A percentile compares a stretch with the other conserved stretches of the same genome.
Conservation (phyloP, 2,113 vertebrate species). For the Lampris megalopsis region DNA sequence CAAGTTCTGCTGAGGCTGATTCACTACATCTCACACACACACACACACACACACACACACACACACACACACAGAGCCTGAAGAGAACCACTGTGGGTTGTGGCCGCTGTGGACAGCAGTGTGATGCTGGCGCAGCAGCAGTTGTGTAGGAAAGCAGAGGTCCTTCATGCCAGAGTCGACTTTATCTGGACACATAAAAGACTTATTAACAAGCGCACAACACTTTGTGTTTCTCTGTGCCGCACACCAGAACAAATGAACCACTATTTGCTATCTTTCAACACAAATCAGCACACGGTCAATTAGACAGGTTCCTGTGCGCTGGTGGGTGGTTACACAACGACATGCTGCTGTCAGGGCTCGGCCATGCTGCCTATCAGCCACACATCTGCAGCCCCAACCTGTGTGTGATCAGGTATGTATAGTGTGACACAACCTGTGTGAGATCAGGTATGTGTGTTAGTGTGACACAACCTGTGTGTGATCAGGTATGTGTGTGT, state of each 20-base stretch:
- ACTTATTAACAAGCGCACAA: not conserved
- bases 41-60: too few relatives aligned
- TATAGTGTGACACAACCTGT: too few relatives aligned
- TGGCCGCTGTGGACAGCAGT: too few relatives aligned
- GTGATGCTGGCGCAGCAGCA: too few relatives aligned
- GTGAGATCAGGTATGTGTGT: too few relatives aligned
- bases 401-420: not conserved
- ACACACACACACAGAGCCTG: too few relatives aligned
- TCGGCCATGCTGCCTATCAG: not conserved
- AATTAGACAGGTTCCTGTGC: constrained; percentile 56
- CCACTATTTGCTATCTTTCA: constrained; percentile 60
- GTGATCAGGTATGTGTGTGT: too few relatives aligned
- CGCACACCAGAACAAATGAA: constrained; percentile 25
- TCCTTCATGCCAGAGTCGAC: not conserved
- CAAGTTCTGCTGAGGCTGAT: too few relatives aligned
- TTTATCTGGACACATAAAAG: too few relatives aligned
- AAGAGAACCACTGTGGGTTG: too few relatives aligned
- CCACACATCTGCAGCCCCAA: not conserved
- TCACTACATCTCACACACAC: too few relatives aligned
- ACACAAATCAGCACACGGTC: constrained; percentile 48
- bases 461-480: too few relatives aligned
- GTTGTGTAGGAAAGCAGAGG: not conserved
- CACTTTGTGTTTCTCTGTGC: constrained; percentile 17
- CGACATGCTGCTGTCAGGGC: not conserved
- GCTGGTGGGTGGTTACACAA: not conserved